A percentile compares a stretch with the other conserved stretches of the same genome.
Conservation (phyloP, 2,797 vertebrate genomes). For the Arctocebus calabarensis region DNA sequence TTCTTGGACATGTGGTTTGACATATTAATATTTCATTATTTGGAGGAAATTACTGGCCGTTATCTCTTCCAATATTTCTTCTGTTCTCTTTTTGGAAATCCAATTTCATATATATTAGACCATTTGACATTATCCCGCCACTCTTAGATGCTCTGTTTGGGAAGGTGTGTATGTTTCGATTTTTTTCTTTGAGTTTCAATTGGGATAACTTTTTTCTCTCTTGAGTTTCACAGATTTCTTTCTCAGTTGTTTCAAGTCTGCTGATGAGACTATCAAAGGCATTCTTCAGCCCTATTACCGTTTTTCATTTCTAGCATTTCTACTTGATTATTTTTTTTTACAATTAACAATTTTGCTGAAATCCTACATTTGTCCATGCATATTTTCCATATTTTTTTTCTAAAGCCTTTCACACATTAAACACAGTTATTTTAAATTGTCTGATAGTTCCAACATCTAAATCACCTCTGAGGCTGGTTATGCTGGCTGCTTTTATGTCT, state of each 20-base stretch:
- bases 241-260: not conserved
- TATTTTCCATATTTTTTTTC: slow-evolving; percentile 1
- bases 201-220: not conserved
- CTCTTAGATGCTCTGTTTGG: not conserved
- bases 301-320: slow-evolving; percentile 24
- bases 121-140: not conserved
- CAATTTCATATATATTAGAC: not conserved
- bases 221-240: not conserved
- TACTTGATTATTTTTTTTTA: not conserved
- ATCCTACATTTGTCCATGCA: not conserved
- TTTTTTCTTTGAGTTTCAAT: not conserved
- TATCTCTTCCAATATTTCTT: not conserved
- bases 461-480: not conserved
- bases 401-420: not conserved
- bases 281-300: not conserved
- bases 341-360: not conserved
- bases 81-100: not conserved
- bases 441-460: slow-evolving; percentile 21
- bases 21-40: not conserved
- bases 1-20: not conserved
- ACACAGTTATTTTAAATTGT: slow-evolving; percentile 22
- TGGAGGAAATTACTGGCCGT: not conserved
- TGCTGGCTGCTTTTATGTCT: slow-evolving; percentile 41
- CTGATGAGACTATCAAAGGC: not conserved
- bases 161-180: not conserved